Base-by-base conservation (phyloP, 2,888 invertebrate species). In the Tinea pellionella region DNA sequence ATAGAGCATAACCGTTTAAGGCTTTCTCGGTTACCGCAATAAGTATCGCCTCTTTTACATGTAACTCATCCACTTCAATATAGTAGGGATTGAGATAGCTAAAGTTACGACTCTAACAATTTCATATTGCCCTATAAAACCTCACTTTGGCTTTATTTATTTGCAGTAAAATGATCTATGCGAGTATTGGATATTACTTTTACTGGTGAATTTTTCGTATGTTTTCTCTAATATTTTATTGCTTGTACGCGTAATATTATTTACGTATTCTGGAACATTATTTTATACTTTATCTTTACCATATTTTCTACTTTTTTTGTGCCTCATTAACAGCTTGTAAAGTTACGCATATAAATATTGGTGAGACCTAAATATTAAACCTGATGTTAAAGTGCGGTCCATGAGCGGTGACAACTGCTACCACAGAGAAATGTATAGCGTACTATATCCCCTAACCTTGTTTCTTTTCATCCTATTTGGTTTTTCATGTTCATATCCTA, bases 51-150 rank as follows among this genome's bases (percentile, higher is more conserved):
- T 47, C 47, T 16, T 47, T 59, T 42, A 59, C 67, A 66, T 65
- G 75, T 83, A 82, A 81, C 77, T 83, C 80, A 80, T 78, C 78
- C 78, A 79, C 80, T 82, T 73, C 76, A 77, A 82, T 83, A 83
- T 77, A 74, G 71, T 71, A 75, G 78, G 80, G 78, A 80, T 81
- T 81, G 75, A 74, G 75, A 75, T 72, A 71, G 78, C 68, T 77
- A 78, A 37, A 84, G 78, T 83, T 84, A 85, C 80, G 69, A 78
- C 80, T 71, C 73, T 82, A 84, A 81, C 84, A 82, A 83, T 81
- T 85, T 85, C 77, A 72, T 78, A 85, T 84, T 78, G 80, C 73
- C 78, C 82, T 73, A 84, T 86, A 86, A 86, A 86, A 83, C 79
- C 79, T 76, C 75, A 81, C 81, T 82, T 82, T 78, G 76, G 69